These are phyloP conservation scores for Vespertilio murinus DNA, from an alignment of 2,797 vertebrate species.

Conservation along the genomic window DNA sequence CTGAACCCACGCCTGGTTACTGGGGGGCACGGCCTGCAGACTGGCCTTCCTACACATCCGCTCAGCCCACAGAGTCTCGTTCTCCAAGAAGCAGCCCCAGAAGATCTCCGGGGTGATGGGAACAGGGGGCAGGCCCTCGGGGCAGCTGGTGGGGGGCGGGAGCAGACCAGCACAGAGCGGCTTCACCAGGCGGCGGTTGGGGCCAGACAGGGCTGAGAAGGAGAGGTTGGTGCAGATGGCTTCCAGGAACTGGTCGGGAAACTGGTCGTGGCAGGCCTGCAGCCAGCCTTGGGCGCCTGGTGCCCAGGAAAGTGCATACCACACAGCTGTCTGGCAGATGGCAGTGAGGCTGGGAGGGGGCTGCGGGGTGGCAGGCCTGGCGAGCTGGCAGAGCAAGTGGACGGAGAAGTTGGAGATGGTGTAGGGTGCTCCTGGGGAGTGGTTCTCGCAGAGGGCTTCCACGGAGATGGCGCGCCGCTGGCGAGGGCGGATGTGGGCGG, in stretches of 20 bases:
- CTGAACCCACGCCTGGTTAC: conserved; percentile 76
- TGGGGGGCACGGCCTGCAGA: conserved; percentile 74
- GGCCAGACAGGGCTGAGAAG: conserved; percentile 86
- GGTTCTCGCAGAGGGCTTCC: conserved; percentile 90
- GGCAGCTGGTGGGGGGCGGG: conserved; percentile 82
- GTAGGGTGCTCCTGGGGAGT: conserved; percentile 85
- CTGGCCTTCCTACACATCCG: conserved; percentile 84
- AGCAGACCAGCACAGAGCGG: conserved; percentile 88
- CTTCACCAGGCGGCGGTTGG: conserved; percentile 87
- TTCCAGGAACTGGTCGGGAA: conserved; percentile 90
- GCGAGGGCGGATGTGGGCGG: conserved; percentile 66
- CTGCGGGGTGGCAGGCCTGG: conserved; percentile 83
- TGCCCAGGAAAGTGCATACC: conserved; percentile 91
- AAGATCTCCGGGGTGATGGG: conserved; percentile 87
- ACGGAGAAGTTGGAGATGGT: conserved; percentile 93
- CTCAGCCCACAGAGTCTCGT: conserved; percentile 85
- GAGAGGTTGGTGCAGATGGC: conserved; percentile 91
- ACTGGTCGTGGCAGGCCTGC: conserved; percentile 91
- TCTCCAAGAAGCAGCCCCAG: conserved; percentile 91
- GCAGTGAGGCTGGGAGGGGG: conserved; percentile 85
- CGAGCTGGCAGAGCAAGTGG: conserved; percentile 91
- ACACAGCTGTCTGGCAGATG: conserved; percentile 90
- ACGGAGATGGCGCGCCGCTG: conserved; percentile 79
- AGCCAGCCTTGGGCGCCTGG: conserved; percentile 92
- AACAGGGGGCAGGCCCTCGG: conserved; percentile 82